Base-by-base conservation (phyloP, 2,797 vertebrate species). In the Gorsachius magnificus region DNA sequence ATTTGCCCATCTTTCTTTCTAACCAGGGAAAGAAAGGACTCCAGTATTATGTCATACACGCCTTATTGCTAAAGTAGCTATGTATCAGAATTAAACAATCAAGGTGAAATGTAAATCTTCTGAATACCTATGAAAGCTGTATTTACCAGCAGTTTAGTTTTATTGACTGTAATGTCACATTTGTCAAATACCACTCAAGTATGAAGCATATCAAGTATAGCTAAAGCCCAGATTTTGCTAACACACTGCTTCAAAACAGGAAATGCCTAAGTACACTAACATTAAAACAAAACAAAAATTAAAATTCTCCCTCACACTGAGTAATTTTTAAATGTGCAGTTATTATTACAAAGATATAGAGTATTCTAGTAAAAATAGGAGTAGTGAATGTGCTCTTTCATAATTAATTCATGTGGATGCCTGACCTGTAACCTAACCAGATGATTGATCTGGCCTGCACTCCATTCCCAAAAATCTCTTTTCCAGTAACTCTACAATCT, bases 1-100 rank as follows among this genome's bases (percentile, higher is more conserved):
- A 66, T 88, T 83, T 75, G 77, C 8, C 13, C 10, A 71, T 19
- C 29, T 38, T 7, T 33, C 36, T 60, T n/a, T 87, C 25, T 60
- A 83, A 53, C 5, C 68, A 24, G 11, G 8, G 18, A 70, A 68
- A 84, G 25, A 33, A 89, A 33, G 3, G 4, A 57, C 43, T 64
- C 6, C 17, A 51, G 33, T 24, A 54, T 25, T 58, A 54, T 13
- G 7, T 15, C 1, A 0, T 17, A 63, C 10, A 33, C 1, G 3
- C 4, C 35, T 60, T 64, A 61, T 0, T 65, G 21, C 38, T 65
- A 71, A 54, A 69, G 31, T 26, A 72, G 46, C 29, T 41, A 68
- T 9, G 28, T 50, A 77, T 29, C n/a, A 80, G 15, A 90, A 87
- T 46, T 41, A 61, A 92, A 64, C 10, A 51, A 63, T 18, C 20